These are phyloP conservation scores for Metopolophium dirhodum DNA, from an alignment of 1,140 invertebrate species.

Conservation along the genomic window DNA sequence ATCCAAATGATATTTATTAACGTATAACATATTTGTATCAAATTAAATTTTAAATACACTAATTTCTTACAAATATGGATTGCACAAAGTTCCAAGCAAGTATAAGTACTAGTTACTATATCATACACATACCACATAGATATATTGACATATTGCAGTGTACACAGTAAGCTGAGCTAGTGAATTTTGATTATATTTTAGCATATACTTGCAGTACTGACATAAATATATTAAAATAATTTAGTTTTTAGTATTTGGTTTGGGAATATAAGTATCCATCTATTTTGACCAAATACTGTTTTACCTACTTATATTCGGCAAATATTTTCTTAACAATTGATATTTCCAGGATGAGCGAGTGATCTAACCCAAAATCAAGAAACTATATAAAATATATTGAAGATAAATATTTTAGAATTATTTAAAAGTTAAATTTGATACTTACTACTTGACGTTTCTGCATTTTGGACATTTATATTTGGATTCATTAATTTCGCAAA, in stretches of 20 bases:
- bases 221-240: not conserved
- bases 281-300: not conserved
- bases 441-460: conserved; percentile 43
- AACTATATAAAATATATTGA: not conserved
- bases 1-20: no score
- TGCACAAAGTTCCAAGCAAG: not conserved
- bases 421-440: not conserved
- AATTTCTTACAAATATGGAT: not conserved
- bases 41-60: not conserved
- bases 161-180: not conserved
- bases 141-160: no score
- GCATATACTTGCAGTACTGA: not conserved
- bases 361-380: not conserved
- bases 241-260: no score
- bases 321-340: not conserved
- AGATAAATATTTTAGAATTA: not conserved
- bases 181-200: not conserved
- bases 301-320: not conserved
- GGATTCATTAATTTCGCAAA: conserved; percentile 3
- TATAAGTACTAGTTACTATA: not conserved
- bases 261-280: no score
- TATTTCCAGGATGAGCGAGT: not conserved
- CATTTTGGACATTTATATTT: conserved; percentile 54
- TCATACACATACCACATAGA: not conserved
- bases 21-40: not conserved